Percentiles rank a stretch among this genome's conserved stretches.
phyloP scores from a whole-genome alignment of 2,888 invertebrate genomes.

The Agriopis aurantiaria region DNA sequence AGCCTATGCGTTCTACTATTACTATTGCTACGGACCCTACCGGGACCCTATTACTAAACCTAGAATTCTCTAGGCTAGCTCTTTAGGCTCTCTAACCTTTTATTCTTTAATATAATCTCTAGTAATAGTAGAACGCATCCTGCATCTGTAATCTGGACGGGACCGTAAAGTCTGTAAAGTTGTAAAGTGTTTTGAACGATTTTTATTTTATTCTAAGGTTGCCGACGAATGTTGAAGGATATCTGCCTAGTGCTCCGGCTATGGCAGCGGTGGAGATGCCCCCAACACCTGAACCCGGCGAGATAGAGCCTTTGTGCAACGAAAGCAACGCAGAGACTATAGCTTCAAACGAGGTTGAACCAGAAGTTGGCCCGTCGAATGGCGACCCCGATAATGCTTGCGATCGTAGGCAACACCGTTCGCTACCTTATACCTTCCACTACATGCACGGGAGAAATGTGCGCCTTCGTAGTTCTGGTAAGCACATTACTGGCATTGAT shows the following conservation, averaged over 20 bases:
- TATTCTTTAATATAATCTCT: too few relatives aligned
- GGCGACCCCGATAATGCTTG: not conserved
- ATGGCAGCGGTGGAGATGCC: slow-evolving; percentile 13
- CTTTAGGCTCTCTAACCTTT: too few relatives aligned
- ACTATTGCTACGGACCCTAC: too few relatives aligned
- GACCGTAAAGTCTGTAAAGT: too few relatives aligned
- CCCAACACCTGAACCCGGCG: not conserved
- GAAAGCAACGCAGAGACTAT: not conserved
- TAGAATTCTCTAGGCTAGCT: too few relatives aligned
- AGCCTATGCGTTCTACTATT: too few relatives aligned
- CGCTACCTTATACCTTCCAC: slow-evolving; percentile 89
- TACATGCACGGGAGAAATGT: slow-evolving; percentile 95
- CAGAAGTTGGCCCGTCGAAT: slow-evolving; percentile 6
- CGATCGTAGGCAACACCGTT: slow-evolving; percentile 63
- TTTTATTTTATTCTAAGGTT: not conserved
- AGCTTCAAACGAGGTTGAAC: not conserved
- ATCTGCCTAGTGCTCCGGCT: slow-evolving; percentile 20
- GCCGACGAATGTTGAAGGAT: not conserved
- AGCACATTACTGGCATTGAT: too few relatives aligned
- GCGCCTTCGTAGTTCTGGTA: slow-evolving; percentile 84
- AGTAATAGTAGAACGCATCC: too few relatives aligned
- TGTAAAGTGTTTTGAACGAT: too few relatives aligned
- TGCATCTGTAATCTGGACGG: too few relatives aligned
- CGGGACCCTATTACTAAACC: too few relatives aligned
- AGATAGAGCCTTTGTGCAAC: not conserved